These are phyloP conservation scores for Meles meles DNA, from an alignment of 2,113 vertebrate genomes.

Conservation along the genomic window DNA sequence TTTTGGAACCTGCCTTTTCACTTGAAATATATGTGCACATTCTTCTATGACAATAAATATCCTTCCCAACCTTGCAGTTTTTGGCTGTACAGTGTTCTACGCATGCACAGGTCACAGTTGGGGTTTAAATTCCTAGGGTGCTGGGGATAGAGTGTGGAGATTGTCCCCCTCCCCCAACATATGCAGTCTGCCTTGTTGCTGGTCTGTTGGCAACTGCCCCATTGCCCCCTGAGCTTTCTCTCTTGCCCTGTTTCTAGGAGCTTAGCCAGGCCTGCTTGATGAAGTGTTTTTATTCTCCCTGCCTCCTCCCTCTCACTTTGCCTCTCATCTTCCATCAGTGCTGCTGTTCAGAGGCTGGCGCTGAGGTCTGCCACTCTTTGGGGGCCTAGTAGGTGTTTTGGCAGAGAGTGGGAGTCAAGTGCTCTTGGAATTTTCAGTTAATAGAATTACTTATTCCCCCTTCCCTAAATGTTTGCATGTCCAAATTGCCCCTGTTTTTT, in stretches of 20 bases:
- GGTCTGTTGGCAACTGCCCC: neutral
- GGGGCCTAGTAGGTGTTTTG: neutral
- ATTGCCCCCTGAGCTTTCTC: neutral
- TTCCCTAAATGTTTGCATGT: neutral
- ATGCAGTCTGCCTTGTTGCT: neutral
- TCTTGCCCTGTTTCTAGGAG: neutral
- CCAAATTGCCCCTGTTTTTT: neutral
- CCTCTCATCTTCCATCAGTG: rapidly evolving
- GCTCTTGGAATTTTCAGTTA: neutral
- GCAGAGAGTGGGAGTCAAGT: neutral
- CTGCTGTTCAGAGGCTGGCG: neutral
- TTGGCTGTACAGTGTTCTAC: rapidly evolving
- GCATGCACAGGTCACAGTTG: neutral
- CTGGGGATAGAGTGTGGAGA: neutral
- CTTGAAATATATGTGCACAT: constrained; percentile 25
- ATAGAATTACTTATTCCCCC: neutral
- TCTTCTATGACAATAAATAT: neutral
- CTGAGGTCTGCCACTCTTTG: neutral
- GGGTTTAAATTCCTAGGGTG: neutral
- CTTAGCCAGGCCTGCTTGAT: neutral
- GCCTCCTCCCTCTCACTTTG: neutral
- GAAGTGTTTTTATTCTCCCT: neutral
- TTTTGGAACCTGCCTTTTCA: constrained; percentile 44
- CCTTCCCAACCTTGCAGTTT: neutral
- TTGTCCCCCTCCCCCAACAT: rapidly evolving